Evolutionary conservation across 2,797 vertebrate species (phyloP).

Genomic region (Pseudochaenichthys georgianus): DNA sequence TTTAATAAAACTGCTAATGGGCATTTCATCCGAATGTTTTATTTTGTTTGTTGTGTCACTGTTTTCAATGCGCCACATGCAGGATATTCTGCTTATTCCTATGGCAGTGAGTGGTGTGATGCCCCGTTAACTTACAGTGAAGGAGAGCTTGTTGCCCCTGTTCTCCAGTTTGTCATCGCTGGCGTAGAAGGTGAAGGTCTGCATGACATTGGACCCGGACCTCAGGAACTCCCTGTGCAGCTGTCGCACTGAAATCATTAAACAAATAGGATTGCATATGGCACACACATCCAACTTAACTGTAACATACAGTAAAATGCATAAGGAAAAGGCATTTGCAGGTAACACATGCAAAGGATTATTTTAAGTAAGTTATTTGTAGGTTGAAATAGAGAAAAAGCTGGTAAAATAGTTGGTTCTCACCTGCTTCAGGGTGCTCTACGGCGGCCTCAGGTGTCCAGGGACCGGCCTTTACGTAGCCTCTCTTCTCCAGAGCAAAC

Average conservation of each 20-base stretch:
- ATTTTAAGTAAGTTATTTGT: not conserved
- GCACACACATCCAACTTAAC: not conserved
- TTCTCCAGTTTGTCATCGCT: conserved; percentile 96
- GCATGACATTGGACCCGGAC: conserved; percentile 92
- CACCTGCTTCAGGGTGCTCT: conserved; percentile 96
- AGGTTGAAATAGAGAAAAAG: not conserved
- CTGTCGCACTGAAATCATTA: conserved; percentile 87
- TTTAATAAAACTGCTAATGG: not conserved
- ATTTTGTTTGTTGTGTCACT: not conserved
- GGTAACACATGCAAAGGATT: not conserved
- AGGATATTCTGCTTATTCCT: not conserved
- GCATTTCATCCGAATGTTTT: not conserved
- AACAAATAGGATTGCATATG: not conserved
- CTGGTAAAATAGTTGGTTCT: conserved; percentile 21
- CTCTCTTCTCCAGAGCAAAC: conserved; percentile 96
- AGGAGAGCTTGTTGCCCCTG: conserved; percentile 89
- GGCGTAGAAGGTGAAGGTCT: conserved; percentile 96
- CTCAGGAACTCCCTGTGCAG: conserved; percentile 95
- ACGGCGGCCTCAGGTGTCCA: conserved; percentile 96
- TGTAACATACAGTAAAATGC: not conserved
- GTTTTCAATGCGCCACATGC: not conserved
- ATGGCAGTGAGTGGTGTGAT: not conserved
- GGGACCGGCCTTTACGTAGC: conserved; percentile 97
- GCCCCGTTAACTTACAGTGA: conserved; percentile 67
- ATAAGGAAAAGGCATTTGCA: not conserved